Base-by-base conservation (phyloP, 2,888 invertebrate genomes). In the Drosophila subsilvestris region DNA sequence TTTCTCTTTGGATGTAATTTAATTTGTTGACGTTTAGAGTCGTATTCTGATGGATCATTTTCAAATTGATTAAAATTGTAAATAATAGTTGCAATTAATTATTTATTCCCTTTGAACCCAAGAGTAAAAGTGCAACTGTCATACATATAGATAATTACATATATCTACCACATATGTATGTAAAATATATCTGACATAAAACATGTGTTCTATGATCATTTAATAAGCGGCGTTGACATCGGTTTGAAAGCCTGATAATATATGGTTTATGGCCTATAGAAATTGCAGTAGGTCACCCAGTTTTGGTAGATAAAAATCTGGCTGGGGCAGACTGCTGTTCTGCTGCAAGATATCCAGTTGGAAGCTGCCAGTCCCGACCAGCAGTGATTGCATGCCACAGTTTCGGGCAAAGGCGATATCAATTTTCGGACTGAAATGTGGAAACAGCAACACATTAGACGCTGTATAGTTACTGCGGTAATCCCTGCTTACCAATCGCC, bases 401-500 rank as follows among this genome's bases (percentile, higher is more conserved):
- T 96, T 94, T 17, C 95, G 95, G 1, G 98, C 99, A 79, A 99
- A 94, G 66, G 96, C 93, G 72, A 99, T 98, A 90, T 99, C 99
- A 1, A 98, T 98, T 91, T 97, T 97, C 79, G 96, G 95, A 81
- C 97, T 97, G 91, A 93, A 91, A 68, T 54, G 12, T 25, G 12
- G 53, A 18, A 18, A 12, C 8, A 12, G 22, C 14, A 50, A 59
- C n/a, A 51, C 50, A 61, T 55, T 56, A 68, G 7, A 53, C 17
- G 12, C 50, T 17, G 42, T 60, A 32, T 2, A 51, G 45, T 56
- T 66, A 42, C 10, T 66, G 44, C 10, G 18, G 32, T 44, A 49
- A 48, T 25, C n/a, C 53, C 47, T n/a, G 60, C 82, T 84, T 78
- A 92, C 92, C 91, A 89, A 80, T 92, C 92, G 1, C 92, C 92